Evolutionary conservation across 2,113 vertebrate genomes (phyloP), one percentile per base, ranked within the genome.

Genomic region (Macroglossus sobrinus): DNA sequence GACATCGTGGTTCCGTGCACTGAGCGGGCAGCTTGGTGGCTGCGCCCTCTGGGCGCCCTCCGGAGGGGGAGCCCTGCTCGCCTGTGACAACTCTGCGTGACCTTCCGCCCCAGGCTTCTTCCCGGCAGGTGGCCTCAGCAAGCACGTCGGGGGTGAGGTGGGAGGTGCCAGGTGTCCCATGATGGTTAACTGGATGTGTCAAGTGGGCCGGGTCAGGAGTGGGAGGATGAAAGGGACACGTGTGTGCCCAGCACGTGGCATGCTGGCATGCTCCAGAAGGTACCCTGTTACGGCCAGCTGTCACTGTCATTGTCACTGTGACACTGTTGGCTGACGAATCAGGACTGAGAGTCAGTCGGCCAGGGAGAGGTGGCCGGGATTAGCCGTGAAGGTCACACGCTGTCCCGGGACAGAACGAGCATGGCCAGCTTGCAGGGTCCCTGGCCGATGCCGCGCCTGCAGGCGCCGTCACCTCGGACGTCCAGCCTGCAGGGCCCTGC

Each of bases 51-150:
- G 66, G 80, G 16, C 18, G 33, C 2, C 11, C 69, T 53, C 14
- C 0, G 0, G 22, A 30, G 35, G 5, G 2, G 10, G 53, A 24
- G 15, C 1, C 6, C 19, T 26, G 72, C 50, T 84, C 7, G 4
- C 2, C 43, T 19, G 45, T 1, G 35, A 55, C n/a, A 30, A 1
- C 2, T 8, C 14, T 33, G 5, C 0, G 2, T 22, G 4, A 10
- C 12, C n/a, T 71, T 40, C 21, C 0, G 2, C 7, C 26, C 7
- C 5, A 43, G 61, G 33, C 47, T 55, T 64, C 18, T 3, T 47
- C 22, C 22, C 14, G 40, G 47, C 2, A 0, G 22, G 4, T 7
- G 74, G 30, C 19, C 63, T 66, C 30, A 15, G 81, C 75, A 35
- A 57, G 38, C 57, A 12, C 35, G n/a, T 64, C 19, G 33, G 26